Evolutionary conservation across 2,113 vertebrate species (phyloP).

Genomic region (Oryzias celebensis): DNA sequence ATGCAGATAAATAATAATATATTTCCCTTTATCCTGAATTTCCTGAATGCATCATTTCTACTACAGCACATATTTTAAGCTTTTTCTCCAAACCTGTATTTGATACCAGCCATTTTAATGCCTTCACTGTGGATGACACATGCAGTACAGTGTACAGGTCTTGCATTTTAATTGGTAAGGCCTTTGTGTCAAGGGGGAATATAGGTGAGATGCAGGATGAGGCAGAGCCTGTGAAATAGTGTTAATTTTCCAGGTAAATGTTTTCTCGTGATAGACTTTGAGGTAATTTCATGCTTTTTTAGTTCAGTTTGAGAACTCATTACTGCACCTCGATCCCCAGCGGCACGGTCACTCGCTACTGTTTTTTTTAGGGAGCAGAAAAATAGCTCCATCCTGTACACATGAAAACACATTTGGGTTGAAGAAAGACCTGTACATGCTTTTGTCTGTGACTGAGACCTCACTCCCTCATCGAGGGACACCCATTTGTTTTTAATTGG

Average conservation of each 20-base stretch:
- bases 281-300: conserved; percentile 77
- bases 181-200: conserved; percentile 26
- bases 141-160: conserved; percentile 25
- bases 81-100: conserved; percentile 2
- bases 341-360: conserved; percentile 26
- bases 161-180: conserved; percentile 49
- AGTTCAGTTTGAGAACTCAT: conserved; percentile 60
- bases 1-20: too few relatives aligned
- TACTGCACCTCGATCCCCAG: conserved; percentile 38
- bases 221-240: conserved; percentile 36
- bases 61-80: conserved; percentile 8
- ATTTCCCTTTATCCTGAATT: not conserved
- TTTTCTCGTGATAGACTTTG: conserved; percentile 61
- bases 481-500: conserved; percentile 53
- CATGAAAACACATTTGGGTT: not conserved
- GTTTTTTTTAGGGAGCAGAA: conserved; percentile 37
- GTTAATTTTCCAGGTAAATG: conserved; percentile 73
- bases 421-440: conserved; percentile 21
- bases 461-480: too few relatives aligned
- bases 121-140: conserved; percentile 6
- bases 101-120: conserved; percentile 16
- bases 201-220: conserved; percentile 14
- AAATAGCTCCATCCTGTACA: conserved; percentile 23
- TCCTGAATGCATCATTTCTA: conserved; percentile 1
- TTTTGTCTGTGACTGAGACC: conserved; percentile 30